Percentiles rank a stretch among this genome's conserved stretches.
phyloP scores from a whole-genome alignment of 2,113 vertebrate genomes.

The Pollimyrus isidori region DNA sequence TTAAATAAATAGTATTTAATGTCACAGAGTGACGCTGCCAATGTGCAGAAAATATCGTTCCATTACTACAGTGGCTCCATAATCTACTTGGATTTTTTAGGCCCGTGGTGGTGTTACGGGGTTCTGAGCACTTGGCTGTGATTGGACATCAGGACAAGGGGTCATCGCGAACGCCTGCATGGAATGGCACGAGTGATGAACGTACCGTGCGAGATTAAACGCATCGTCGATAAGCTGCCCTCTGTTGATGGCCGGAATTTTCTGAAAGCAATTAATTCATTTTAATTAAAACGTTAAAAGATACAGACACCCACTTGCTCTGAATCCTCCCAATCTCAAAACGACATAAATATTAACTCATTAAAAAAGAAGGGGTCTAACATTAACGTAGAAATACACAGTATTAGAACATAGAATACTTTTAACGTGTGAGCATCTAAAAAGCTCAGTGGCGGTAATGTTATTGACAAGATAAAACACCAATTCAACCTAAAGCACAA shows the following conservation, averaged over 20 bases:
- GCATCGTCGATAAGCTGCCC: conserved; percentile 79
- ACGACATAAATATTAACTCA: background rate
- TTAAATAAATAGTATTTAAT: background rate
- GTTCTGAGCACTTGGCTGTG: background rate
- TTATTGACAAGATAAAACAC: background rate
- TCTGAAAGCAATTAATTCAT: conserved; percentile 46
- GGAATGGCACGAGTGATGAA: background rate
- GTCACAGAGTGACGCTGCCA: background rate
- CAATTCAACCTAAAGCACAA: background rate
- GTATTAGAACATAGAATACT: background rate
- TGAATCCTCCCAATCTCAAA: background rate
- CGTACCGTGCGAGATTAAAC: conserved; percentile 78
- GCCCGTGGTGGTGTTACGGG: background rate
- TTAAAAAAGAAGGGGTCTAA: background rate
- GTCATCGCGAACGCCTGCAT: background rate
- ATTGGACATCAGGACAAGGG: background rate
- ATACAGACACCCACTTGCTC: background rate
- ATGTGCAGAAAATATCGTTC: background rate
- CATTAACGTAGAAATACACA: background rate
- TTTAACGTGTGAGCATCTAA: background rate
- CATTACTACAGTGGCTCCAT: background rate
- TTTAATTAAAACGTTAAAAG: background rate
- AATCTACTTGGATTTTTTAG: background rate
- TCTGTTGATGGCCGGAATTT: conserved; percentile 74
- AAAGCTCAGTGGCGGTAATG: background rate